Evolutionary conservation across 2,797 vertebrate genomes (phyloP), one percentile per base, ranked within the genome.

Genomic region (Leuciscus waleckii): DNA sequence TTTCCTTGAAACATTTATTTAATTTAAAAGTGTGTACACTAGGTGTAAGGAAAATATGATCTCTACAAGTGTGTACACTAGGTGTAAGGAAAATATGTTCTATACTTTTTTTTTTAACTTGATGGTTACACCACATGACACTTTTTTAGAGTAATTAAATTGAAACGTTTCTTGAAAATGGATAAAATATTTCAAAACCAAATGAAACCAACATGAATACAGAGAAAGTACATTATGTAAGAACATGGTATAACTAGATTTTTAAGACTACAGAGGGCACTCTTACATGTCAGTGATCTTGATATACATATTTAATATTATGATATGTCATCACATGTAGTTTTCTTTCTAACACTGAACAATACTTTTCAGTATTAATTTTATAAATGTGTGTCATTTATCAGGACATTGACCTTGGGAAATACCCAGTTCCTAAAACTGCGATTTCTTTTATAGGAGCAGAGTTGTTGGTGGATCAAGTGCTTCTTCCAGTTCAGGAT

Each of bases 381-480:
- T 7, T 17, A 67, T 78, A 14, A 14, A 43, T 7, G 16, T 23
- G 3, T 51, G 19, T 29, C 3, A 49, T 67, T 80, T 51, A 54
- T 81, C 23, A 54, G 35, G n/a, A 32, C 11, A 23, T 13, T 79
- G 41, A 85, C 37, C 4, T 69, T 39, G 23, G 29, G 8, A 51
- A 35, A 11, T 37, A 71, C 10, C 3, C 37, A 17, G 39, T 70
- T 82, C 2, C 61, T 29, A 70, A 73, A 49, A 32, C 17, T 80
- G 9, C 29, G 7, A 58, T 63, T 83, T 68, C n/a, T 65, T 37
- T 35, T 71, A 26, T 92, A 99, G 98, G 97, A 81, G 95, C 97
- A 37, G 97, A 98, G 70, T 91, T 99, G 80, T 90, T 97, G 82
- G 93, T 99, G 88, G 95, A 96, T 90, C 96, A 96, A 1, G 88